phyloP scores from a whole-genome alignment of 2,888 invertebrate genomes.

The Nymphalis urticae region DNA sequence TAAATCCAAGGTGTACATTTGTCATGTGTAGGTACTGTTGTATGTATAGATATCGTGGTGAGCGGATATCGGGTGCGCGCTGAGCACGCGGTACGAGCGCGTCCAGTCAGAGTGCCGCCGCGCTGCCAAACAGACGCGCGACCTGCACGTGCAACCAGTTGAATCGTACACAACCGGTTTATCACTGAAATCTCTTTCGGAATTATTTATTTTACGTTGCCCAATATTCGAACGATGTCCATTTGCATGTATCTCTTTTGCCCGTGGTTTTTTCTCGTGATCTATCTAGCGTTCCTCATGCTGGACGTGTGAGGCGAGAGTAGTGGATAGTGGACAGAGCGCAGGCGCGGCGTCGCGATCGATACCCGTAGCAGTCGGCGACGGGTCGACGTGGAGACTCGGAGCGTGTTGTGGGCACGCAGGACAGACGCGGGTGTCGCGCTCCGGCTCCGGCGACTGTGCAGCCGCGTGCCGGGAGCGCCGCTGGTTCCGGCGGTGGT shows the following conservation, averaged over 20 bases:
- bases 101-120: conserved; percentile 82
- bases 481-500: conserved; percentile 53
- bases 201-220: conserved; percentile 46
- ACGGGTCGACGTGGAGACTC: conserved; percentile 51
- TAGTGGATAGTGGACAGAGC: conserved; percentile 55
- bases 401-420: conserved; percentile 47
- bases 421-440: conserved; percentile 61
- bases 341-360: conserved; percentile 67
- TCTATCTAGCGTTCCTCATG: conserved; percentile 85
- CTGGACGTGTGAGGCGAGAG: conserved; percentile 79
- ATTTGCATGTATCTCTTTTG: conserved; percentile 85
- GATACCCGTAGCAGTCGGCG: conserved; percentile 42
- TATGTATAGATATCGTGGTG: conserved; percentile 69
- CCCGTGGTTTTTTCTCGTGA: conserved; percentile 85
- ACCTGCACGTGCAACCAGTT: conserved; percentile 60
- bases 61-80: conserved; percentile 75
- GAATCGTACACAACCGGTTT: conserved; percentile 51
- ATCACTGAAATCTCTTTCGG: conserved; percentile 63
- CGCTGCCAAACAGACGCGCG: conserved; percentile 77
- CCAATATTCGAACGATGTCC: conserved; percentile 66
- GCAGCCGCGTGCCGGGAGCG: conserved; percentile 72
- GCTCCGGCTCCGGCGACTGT: conserved; percentile 57
- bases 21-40: conserved; percentile 51
- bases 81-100: conserved; percentile 75
- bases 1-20: conserved; percentile 71